These are phyloP conservation scores for Nemoura dubitans DNA, from an alignment of 2,888 invertebrate genomes.

Conservation along the genomic window DNA sequence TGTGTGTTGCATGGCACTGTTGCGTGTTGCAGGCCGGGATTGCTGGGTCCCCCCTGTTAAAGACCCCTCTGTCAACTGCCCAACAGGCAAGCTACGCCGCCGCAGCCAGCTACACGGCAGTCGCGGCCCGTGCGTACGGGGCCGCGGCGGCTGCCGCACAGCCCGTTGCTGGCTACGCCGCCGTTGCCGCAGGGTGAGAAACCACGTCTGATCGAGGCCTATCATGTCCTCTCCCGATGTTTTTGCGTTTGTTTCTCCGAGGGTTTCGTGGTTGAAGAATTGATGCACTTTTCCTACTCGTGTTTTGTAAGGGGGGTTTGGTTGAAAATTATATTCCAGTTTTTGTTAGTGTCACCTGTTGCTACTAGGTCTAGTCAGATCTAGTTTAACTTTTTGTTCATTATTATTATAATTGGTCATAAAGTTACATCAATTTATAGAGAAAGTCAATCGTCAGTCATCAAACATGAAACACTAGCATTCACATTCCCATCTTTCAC, in stretches of 20 bases:
- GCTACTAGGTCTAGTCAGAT: too few species aligned
- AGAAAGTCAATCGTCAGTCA: not conserved
- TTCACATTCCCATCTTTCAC: not conserved
- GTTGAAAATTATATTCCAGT: too few species aligned
- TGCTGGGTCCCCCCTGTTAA: constrained; percentile 80
- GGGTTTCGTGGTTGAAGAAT: not conserved
- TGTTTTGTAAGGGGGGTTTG: too few species aligned
- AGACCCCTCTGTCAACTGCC: constrained; percentile 83
- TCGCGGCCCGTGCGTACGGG: constrained; percentile 83
- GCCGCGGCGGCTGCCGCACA: constrained; percentile 77
- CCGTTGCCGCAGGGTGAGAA: constrained; percentile 75
- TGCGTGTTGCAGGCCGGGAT: constrained; percentile 67
- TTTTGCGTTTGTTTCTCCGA: not conserved
- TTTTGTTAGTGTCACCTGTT: too few species aligned
- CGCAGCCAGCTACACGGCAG: constrained; percentile 87
- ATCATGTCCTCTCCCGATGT: not conserved
- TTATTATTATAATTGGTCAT: too few species aligned
- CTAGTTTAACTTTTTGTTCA: too few species aligned
- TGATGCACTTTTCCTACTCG: too few species aligned
- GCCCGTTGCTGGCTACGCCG: constrained; percentile 77
- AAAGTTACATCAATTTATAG: not conserved
- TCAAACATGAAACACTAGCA: not conserved
- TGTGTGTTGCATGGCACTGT: constrained; percentile 41
- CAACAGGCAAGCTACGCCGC: constrained; percentile 90
- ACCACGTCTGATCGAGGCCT: constrained; percentile 16